Evolutionary conservation across 2,797 vertebrate genomes (phyloP).

Genomic region (Lepus townsendii): DNA sequence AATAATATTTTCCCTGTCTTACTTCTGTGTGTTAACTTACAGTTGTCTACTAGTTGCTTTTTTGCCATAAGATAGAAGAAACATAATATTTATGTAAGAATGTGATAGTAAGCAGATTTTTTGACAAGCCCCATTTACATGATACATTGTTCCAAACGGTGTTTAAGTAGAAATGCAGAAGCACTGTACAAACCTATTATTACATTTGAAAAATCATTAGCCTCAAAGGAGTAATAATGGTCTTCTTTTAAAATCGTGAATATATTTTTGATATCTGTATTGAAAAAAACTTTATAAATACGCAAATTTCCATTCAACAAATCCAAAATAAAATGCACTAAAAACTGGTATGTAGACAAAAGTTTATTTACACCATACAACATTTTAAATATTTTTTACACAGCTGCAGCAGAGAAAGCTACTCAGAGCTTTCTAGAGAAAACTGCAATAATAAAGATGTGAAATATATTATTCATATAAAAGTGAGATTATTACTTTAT

Average conservation of each 20-base stretch:
- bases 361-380: conserved; percentile 99
- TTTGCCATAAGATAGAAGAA: conserved; percentile 75
- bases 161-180: conserved; percentile 81
- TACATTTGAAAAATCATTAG: conserved; percentile 85
- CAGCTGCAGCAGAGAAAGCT: conserved; percentile 99
- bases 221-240: conserved; percentile 82
- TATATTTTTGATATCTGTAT: conserved; percentile 82
- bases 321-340: conserved; percentile 97
- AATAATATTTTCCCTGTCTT: conserved; percentile 68
- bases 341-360: conserved; percentile 99
- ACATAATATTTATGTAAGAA: conserved; percentile 69
- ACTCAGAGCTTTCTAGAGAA: conserved; percentile 98
- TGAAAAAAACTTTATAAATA: conserved; percentile 88
- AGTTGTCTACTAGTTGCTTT: conserved; percentile 76
- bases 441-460: conserved; percentile 99
- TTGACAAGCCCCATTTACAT: conserved; percentile 79
- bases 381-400: conserved; percentile 99
- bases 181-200: conserved; percentile 81
- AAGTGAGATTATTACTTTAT: conserved; percentile 99
- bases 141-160: conserved; percentile 79
- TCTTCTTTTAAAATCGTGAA: conserved; percentile 83
- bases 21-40: conserved; percentile 63
- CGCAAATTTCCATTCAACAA: conserved; percentile 86
- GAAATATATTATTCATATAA: conserved; percentile 99
- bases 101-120: conserved; percentile 72